Evolutionary conservation across 2,113 vertebrate genomes (phyloP).

Genomic region (Capreolus pygargus): DNA sequence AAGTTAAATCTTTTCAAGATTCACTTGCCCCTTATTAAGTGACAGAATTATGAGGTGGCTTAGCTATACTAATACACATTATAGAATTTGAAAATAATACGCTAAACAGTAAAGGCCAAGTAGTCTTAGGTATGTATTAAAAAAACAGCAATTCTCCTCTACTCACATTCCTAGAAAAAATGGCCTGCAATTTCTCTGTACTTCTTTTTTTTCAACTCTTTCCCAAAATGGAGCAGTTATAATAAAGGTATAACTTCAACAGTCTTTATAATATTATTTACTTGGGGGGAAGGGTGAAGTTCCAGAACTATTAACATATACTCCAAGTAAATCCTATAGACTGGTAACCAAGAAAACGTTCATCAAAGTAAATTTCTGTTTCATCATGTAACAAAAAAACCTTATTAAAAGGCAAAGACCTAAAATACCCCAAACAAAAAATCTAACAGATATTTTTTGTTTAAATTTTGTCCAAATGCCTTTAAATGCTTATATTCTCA

Average conservation of each 20-base stretch:
- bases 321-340: not conserved
- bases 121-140: not conserved
- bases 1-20: not conserved
- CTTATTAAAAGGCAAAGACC: slow-evolving; percentile 3
- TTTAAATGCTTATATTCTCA: not conserved
- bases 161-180: not conserved
- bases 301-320: not conserved
- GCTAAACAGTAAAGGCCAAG: not conserved
- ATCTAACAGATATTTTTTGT: not conserved
- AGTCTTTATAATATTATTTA: not conserved
- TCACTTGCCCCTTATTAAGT: not conserved
- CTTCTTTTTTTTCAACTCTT: not conserved
- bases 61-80: not conserved
- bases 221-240: not conserved
- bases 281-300: not conserved
- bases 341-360: not conserved
- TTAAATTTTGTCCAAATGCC: not conserved
- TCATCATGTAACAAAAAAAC: not conserved
- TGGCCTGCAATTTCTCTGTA: not conserved
- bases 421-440: not conserved
- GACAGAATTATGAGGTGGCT: not conserved
- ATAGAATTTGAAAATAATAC: slow-evolving; percentile 7
- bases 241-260: not conserved
- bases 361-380: not conserved
- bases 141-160: not conserved